Evolutionary conservation across 2,888 invertebrate species (phyloP), one percentile per base, ranked within the genome.

Genomic region (Mesorhabditis sp.): DNA sequence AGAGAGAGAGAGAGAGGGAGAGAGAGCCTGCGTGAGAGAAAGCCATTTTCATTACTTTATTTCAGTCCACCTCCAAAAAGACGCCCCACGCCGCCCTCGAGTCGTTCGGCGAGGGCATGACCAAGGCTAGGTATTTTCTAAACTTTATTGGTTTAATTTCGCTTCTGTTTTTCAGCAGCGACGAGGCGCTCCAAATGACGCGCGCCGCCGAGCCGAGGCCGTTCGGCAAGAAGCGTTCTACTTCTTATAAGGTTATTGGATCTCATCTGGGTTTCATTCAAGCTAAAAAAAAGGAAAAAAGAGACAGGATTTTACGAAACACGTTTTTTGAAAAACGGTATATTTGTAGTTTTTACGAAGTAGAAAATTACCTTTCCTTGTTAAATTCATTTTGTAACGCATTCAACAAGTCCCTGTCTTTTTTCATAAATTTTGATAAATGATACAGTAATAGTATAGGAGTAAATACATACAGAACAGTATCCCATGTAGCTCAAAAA

Each of bases 161-260:
- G 1, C 2, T 10, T n/a, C 2, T 50, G 58, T 13, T 50, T 50
- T 50, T 1, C 58, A 50, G 58, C 58, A 50, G 58, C 58, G 58
- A 50, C 58, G 58, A 50, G 58, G 7, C 58, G 2, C 58, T 50
- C n/a, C 58, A 50, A 50, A 50, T 50, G 58, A 10, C 7, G 58
- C 58, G 58, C n/a, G 58, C 58, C 7, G 58, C 58, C 58, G 58
- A 50, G 58, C 58, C 58, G 58, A 10, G 58, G n/a, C 58, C 58
- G 10, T 50, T 50, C 58, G 58, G 58, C 58, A 50, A 50, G n/a
- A 50, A 50, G 58, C 58, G 58, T n/a, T 50, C 58, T n/a, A 50
- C 58, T 10, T 50, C 58, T 50, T 50, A 13, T n/a, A 50, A 50
- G 58, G 58, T 50, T 50, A 2, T n/a, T 13, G n/a, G n/a, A 28